Conservation (phyloP, 2,888 invertebrate species). For the Archaeoteleia sp. region DNA sequence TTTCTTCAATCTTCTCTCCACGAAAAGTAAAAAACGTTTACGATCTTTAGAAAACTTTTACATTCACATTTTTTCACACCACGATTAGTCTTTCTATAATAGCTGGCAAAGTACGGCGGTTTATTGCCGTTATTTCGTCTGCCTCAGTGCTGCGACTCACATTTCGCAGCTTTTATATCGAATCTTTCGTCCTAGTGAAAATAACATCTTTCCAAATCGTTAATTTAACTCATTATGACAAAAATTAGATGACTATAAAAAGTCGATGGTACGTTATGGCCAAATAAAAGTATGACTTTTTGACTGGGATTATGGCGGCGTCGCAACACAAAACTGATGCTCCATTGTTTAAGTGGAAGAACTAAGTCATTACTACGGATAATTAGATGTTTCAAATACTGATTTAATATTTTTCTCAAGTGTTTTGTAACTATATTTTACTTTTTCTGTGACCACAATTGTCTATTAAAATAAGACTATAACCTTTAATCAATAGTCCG, state of each 20-base stretch:
- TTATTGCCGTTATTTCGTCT: constrained; percentile 10
- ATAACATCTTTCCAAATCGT: constrained; percentile 28
- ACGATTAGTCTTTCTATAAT: background rate
- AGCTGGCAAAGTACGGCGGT: background rate
- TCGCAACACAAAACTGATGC: no score
- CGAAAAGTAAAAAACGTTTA: no score
- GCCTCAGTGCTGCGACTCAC: background rate
- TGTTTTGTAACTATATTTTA: no score
- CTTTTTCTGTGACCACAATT: no score
- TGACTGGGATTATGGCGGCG: no score
- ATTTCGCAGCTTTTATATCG: constrained; percentile 1
- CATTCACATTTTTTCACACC: background rate
- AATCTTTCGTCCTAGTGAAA: constrained; percentile 2
- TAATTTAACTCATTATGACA: constrained; percentile 14
- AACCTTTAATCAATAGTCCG: no score
- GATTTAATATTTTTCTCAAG: no score
- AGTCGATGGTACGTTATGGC: constrained; percentile 4
- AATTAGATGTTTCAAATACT: no score
- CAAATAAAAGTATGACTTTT: constrained; percentile 38
- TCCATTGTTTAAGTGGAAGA: no score
- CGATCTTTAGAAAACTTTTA: background rate
- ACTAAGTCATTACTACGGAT: no score
- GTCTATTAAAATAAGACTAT: no score
- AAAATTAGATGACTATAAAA: constrained; percentile 10
- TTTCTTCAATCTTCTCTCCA: no score